Evolutionary conservation across 1,140 invertebrate species (phyloP), one percentile per base, ranked within the genome.

Genomic region (Papilio machaon): DNA sequence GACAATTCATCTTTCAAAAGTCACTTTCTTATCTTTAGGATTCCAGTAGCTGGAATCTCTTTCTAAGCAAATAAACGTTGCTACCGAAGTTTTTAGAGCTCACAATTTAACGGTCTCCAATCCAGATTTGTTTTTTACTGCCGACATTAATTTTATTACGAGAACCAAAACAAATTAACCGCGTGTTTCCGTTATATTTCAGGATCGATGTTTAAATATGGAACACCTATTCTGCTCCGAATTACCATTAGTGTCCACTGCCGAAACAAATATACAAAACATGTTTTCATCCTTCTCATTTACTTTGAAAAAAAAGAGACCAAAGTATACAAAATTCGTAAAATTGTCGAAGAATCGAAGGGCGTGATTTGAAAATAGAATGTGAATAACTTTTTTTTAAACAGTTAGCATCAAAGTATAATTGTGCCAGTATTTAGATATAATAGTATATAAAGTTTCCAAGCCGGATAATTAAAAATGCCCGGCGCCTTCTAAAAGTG

Each of bases 131-230:
- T 79, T 79, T 64, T 79, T 64, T 43, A 64, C 19, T 23, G 23
- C 38, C 58, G 58, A 47, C 77, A 79, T 64, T 79, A 79, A 64
- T 64, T 79, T 79, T 79, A 79, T 46, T 64, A 79, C 58, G 74
- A 47, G 43, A 70, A 70, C 74, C 74, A 64, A 43, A 79, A 64
- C 58, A 64, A 64, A 79, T 64, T 79, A 43, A 64, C 54, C 77
- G 58, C 77, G 43, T 79, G 77, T 43, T 64, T 79, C 77, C 77
- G 77, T 38, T 79, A 60, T 78, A 78, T 78, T 78, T 78, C 60
- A 78, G 30, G 54, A 58, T 13, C 52, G 75, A 78, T 60, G 49
- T 78, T 78, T 78, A 78, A 58, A 54, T 78, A 58, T 60, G 49
- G 23, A 78, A 78, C 17, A 52, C 11, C 23, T 9, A 58, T 78